These are phyloP conservation scores for Petromus typicus DNA, from an alignment of 2,113 vertebrate species.

Conservation along the genomic window DNA sequence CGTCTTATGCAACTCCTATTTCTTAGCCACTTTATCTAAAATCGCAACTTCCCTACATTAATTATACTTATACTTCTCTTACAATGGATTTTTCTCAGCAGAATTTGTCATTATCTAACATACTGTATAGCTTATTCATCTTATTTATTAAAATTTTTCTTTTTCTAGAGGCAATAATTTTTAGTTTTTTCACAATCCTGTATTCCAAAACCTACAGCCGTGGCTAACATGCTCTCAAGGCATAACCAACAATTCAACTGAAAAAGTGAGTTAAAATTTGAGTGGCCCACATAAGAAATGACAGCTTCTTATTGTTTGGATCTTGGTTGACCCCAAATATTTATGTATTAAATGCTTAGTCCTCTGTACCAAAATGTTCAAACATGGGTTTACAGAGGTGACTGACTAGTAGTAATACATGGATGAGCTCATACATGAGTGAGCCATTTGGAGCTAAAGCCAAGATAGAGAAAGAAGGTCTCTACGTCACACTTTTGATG, in stretches of 20 bases:
- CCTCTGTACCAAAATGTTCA: background rate
- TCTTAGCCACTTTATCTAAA: background rate
- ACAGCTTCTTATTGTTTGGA: background rate
- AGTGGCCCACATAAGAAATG: background rate
- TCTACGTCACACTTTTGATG: background rate
- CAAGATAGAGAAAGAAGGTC: background rate
- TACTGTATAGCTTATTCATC: background rate
- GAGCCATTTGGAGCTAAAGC: background rate
- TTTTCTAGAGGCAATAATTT: background rate
- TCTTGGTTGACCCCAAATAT: background rate
- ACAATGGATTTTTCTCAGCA: slow-evolving; percentile 44
- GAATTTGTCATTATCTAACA: slow-evolving; percentile 24
- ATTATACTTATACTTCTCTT: background rate
- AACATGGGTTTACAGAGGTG: background rate
- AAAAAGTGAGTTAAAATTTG: slow-evolving; percentile 27
- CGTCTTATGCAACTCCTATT: background rate
- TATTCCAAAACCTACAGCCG: background rate
- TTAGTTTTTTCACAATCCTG: background rate
- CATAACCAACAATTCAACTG: background rate
- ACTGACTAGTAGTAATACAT: background rate
- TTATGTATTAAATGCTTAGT: too few relatives aligned
- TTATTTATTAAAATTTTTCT: background rate
- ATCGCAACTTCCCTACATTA: background rate
- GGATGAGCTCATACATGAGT: background rate
- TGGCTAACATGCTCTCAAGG: background rate